These are phyloP conservation scores for Parapristionchus giblindavisi DNA, from an alignment of 2,888 invertebrate genomes.

Conservation along the genomic window DNA sequence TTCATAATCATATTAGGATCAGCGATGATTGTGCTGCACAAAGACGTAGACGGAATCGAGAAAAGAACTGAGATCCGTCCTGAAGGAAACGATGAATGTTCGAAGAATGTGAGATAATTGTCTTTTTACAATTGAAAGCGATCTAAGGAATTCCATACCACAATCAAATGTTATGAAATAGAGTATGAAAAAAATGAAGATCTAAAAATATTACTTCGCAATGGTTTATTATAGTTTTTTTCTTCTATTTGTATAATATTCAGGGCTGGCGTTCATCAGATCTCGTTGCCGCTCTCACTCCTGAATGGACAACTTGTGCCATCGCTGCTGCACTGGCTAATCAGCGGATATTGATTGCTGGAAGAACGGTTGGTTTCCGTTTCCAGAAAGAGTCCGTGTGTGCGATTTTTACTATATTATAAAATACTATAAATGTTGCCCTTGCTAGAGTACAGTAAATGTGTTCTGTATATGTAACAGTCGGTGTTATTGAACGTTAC, in stretches of 20 bases:
- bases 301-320: slow-evolving; percentile 41
- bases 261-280: slow-evolving; percentile 6
- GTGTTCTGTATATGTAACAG: not conserved
- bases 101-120: no score
- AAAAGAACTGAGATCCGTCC: slow-evolving; percentile 5
- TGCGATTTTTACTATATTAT: not conserved
- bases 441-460: not conserved
- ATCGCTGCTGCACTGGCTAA: slow-evolving; percentile 45
- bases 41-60: not conserved
- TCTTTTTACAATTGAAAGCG: no score
- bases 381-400: not conserved
- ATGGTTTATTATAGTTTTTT: not conserved
- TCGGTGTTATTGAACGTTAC: not conserved
- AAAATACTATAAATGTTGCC: not conserved
- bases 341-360: slow-evolving; percentile 46
- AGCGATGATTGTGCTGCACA: slow-evolving; percentile 2
- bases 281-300: slow-evolving; percentile 25
- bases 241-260: not conserved
- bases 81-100: not conserved
- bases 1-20: not conserved
- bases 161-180: not conserved
- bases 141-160: no score
- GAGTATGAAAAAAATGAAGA: not conserved
- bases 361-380: slow-evolving; percentile 39
- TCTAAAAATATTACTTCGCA: no score